phyloP scores from a whole-genome alignment of 2,113 vertebrate species.

The Sinosuthora webbiana region DNA sequence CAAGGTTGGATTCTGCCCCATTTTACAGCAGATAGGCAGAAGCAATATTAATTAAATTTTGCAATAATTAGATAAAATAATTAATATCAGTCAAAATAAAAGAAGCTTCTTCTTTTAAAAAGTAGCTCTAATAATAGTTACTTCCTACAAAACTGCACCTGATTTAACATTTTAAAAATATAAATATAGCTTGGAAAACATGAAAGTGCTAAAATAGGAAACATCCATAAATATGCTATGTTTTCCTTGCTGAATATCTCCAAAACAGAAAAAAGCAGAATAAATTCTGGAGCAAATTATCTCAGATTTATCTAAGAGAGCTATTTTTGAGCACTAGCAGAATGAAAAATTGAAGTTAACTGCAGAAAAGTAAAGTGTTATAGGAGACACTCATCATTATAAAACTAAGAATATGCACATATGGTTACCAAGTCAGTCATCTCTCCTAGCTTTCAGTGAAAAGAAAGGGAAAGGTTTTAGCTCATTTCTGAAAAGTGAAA shows the following conservation, averaged over 20 bases:
- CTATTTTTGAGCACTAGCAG: background rate
- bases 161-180: background rate
- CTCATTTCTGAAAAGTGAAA: background rate
- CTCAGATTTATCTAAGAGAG: background rate
- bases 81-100: background rate
- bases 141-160: background rate
- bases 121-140: background rate
- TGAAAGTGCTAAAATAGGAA: constrained; percentile 2
- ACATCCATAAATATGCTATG: background rate
- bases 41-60: background rate
- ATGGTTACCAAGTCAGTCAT: background rate
- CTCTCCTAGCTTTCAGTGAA: background rate
- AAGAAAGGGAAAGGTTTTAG: background rate
- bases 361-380: background rate
- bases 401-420: background rate
- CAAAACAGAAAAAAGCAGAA: background rate
- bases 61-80: background rate
- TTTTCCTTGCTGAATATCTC: background rate
- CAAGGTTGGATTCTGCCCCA: background rate
- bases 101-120: background rate
- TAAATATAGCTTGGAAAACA: background rate
- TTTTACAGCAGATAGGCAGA: background rate
- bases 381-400: background rate
- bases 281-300: background rate
- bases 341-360: background rate